Base-by-base conservation (phyloP, 2,888 invertebrate species). In the Machimus atricapillus region DNA sequence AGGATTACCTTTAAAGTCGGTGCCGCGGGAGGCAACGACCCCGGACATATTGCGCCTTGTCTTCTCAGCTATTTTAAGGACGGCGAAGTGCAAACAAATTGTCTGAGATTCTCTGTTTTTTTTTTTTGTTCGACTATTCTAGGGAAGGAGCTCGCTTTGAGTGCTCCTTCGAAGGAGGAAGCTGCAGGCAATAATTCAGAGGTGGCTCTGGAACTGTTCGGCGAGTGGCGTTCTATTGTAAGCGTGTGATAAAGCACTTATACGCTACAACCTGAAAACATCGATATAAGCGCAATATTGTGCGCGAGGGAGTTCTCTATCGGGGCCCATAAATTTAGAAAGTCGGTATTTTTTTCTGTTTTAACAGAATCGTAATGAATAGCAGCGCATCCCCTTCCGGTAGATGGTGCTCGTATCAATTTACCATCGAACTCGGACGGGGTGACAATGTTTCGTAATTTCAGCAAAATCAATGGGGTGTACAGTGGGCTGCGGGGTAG, bases 381-480 rank as follows among this genome's bases (percentile, higher is more conserved):
- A 85, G 85, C 74, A 74, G 74, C 74, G 82, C 74, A 43, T 85
- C 85, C 85, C 74, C 74, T 85, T 85, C 85, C 74, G 58, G 74
- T 79, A 6, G 14, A 14, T 79, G 37, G 40, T 79, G 40, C 12
- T 66, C 66, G 23, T 85, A 74, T 74, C 85, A 74, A 43, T 85
- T 74, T 85, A 73, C 85, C 73, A 58, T 58, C 66, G 66, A 82
- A 34, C 82, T 58, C 58, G 31, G 52, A 58, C 31, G 19, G 82
- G 23, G 23, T 27, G 79, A 23, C 31, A 40, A 52, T 52, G 79
- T 46, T 79, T 40, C 31, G 58, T 31, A 66, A 37, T 82, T 82
- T 34, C 37, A 79, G 79, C 52, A 5, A 46, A 52, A 79, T 52
- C 52, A 27, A 66, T 66, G 19, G 66, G 76, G 34, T 76, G 40